A percentile compares a stretch with the other conserved stretches of the same genome.
Evolutionary conservation across 2,113 vertebrate species (phyloP).

Genomic region (Tragulus kanchil): DNA sequence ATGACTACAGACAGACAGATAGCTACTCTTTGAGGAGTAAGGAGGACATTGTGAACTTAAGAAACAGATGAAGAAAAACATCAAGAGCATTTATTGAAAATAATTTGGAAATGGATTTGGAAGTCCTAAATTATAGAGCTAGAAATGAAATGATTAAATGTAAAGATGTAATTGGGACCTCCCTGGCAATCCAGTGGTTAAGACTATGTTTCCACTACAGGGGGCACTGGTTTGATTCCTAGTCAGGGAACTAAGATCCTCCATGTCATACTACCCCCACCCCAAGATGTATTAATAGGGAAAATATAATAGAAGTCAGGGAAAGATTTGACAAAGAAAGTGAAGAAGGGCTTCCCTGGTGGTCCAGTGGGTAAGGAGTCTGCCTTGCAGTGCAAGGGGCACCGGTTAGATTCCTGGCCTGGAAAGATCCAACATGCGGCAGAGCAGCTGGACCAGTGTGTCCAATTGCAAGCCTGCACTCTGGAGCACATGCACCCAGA

Average conservation of each 20-base stretch:
- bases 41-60: not conserved
- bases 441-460: no score
- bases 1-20: not conserved
- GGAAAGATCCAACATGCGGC: no score
- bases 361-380: no score
- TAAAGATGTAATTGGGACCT: not conserved
- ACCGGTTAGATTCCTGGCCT: no score
- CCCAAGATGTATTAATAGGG: not conserved
- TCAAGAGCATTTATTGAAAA: not conserved
- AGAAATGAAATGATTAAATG: not conserved
- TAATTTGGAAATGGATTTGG: slow-evolving; percentile 38
- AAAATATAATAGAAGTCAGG: not conserved
- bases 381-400: no score
- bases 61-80: slow-evolving; percentile 18
- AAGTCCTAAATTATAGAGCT: not conserved
- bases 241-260: not conserved
- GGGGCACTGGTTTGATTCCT: not conserved
- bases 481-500: no score
- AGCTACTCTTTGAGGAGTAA: not conserved
- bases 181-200: not conserved
- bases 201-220: not conserved
- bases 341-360: not conserved
- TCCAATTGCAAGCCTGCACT: no score
- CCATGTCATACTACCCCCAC: not conserved
- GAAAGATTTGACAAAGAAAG: slow-evolving; percentile 27